Conservation (phyloP, 2,113 vertebrate genomes). For the Oncorhynchus clarkii region DNA sequence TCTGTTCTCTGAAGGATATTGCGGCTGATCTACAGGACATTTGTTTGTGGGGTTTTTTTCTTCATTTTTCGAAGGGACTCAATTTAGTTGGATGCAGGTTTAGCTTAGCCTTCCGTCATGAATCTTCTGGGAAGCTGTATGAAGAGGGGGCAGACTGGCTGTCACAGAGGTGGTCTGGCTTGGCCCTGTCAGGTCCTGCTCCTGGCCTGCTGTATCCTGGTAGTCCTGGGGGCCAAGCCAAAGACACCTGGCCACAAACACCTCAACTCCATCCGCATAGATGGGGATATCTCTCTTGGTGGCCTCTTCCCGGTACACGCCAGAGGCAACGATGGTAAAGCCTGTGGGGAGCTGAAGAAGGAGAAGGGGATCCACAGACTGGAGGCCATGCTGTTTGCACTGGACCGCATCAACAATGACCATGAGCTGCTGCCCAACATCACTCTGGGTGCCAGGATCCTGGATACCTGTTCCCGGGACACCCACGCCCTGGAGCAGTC, state of each 20-base stretch:
- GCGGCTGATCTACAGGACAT: constrained; percentile 51
- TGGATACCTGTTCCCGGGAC: constrained; percentile 95
- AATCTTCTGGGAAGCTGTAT: constrained; percentile 53
- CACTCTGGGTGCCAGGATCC: constrained; percentile 90
- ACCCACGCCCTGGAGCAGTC: constrained; percentile 96
- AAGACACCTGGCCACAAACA: constrained; percentile 86
- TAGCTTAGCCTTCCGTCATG: constrained; percentile 69
- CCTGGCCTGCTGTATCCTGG: constrained; percentile 68
- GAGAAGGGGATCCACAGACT: constrained; percentile 94
- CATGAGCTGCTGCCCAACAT: constrained; percentile 93
- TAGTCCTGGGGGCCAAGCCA: constrained; percentile 78
- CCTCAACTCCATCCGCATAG: constrained; percentile 94
- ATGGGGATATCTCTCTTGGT: constrained; percentile 93
- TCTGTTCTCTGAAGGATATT: constrained; percentile 45
- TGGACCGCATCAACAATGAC: constrained; percentile 96
- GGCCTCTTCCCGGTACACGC: constrained; percentile 93
- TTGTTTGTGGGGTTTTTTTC: constrained; percentile 27
- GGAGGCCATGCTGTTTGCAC: constrained; percentile 94
- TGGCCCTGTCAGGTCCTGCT: constrained; percentile 32
- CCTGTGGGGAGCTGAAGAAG: constrained; percentile 95
- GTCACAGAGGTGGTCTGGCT: constrained; percentile 28
- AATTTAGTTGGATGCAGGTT: constrained; percentile 60
- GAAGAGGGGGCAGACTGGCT: constrained; percentile 44
- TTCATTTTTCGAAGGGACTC: constrained; percentile 58
- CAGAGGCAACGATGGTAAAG: constrained; percentile 85